Conservation (phyloP, 2,113 vertebrate genomes). For the Sminthopsis crassicaudata region DNA sequence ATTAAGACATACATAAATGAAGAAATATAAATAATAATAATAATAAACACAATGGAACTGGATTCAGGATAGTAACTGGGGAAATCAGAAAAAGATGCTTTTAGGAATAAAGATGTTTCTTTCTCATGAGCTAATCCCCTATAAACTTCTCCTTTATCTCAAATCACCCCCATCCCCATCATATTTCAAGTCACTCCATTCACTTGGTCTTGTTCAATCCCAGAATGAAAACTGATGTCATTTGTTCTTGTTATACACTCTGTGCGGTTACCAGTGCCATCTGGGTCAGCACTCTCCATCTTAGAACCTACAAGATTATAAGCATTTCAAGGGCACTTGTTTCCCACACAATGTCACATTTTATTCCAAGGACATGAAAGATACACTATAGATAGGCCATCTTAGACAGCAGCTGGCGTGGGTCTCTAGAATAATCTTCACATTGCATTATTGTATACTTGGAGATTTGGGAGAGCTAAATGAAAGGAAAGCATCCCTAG, state of each 20-base stretch:
- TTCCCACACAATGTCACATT: background rate
- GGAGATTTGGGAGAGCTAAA: background rate
- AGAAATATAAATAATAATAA: no score
- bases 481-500: background rate
- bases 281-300: background rate
- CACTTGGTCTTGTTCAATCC: background rate
- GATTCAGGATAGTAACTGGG: no score
- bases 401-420: background rate
- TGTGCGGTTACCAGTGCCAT: background rate
- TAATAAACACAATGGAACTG: no score
- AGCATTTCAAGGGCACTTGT: background rate
- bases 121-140: background rate
- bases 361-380: background rate
- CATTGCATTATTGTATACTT: background rate
- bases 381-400: background rate
- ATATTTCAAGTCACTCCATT: accelerated
- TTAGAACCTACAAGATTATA: background rate
- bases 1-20: no score
- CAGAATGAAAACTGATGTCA: background rate
- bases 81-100: background rate
- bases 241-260: background rate
- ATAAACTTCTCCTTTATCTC: background rate
- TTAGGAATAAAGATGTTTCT: background rate
- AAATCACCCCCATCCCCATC: background rate
- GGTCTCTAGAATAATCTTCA: background rate